Conservation (phyloP, 2,113 vertebrate genomes). For the Trichomycterus rosablanca region DNA sequence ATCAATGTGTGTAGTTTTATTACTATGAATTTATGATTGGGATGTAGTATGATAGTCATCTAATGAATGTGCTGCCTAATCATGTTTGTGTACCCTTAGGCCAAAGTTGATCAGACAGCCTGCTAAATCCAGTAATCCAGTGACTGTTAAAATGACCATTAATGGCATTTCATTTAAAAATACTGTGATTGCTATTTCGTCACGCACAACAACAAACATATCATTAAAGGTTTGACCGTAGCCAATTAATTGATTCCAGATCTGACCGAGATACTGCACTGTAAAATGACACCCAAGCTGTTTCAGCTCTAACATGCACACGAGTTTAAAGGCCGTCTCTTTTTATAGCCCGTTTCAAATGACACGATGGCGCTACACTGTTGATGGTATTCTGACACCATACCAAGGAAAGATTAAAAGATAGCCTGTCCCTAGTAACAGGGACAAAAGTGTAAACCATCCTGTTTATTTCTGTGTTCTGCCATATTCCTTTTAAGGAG, state of each 20-base stretch:
- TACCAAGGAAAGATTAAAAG: conserved; percentile 31
- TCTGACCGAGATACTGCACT: conserved; percentile 1
- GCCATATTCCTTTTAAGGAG: too few species aligned
- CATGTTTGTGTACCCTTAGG: too few species aligned
- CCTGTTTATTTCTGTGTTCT: conserved; percentile 36
- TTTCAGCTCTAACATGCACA: not conserved
- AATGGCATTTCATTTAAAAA: too few species aligned
- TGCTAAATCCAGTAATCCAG: too few species aligned
- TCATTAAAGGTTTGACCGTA: not conserved
- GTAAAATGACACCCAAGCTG: conserved; percentile 12
- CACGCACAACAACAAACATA: too few species aligned
- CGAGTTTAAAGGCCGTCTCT: conserved; percentile 34
- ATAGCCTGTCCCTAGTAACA: conserved; percentile 36
- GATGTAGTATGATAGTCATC: too few species aligned
- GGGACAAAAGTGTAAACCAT: conserved; percentile 19
- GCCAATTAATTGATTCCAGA: not conserved
- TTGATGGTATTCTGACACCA: conserved; percentile 45
- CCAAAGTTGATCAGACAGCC: too few species aligned
- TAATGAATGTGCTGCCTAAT: too few species aligned
- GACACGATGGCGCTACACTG: conserved; percentile 31
- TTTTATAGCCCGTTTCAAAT: conserved; percentile 41
- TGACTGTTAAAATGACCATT: too few species aligned
- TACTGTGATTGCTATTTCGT: too few species aligned
- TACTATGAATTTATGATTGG: too few species aligned
- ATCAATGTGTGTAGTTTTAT: too few species aligned